Base-by-base conservation (phyloP, 2,113 vertebrate genomes). In the Empidonax alnorum region DNA sequence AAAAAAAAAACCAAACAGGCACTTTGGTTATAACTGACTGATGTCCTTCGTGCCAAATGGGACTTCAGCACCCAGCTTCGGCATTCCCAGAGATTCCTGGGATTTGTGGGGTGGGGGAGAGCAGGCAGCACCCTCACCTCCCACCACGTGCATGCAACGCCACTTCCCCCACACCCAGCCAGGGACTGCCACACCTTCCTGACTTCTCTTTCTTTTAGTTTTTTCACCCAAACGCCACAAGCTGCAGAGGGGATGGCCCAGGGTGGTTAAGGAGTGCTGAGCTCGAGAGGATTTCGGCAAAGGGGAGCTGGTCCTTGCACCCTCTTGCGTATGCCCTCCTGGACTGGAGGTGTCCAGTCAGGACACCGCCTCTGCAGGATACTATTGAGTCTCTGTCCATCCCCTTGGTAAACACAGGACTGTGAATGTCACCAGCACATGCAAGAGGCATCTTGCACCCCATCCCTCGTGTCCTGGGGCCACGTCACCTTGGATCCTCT, bases 1-100 rank as follows among this genome's bases (percentile, higher is more conserved):
- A 79, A 76, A 63, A 22, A 18, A 22, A 21, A 5, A 4, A 27
- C 13, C 58, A n/a, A 58, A 12, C 47, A 23, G 7, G 10, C 19
- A 14, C 25, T 22, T 30, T n/a, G 41, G 47, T 55, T 61, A 12
- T 6, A 72, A 68, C 25, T 5, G 21, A 14, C 22, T 8, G 41
- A 37, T 21, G 24, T 28, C 46, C 24, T 23, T 41, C 0, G 0
- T 2, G 3, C 44, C 22, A 55, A 56, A 66, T 0, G 2, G 31
- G 42, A 20, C 12, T 49, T 37, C 2, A 66, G 68, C 63, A 63
- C 7, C 50, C 5, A 7, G 31, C 37, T 24, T 5, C 58, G 44
- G 59, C 5, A 10, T 49, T 74, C 41, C 66, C 10, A 8, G 0
- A 7, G 25, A 41, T 52, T 52, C 2, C 7, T 0, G 0, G 2